Evolutionary conservation across 2,888 invertebrate species (phyloP).

Genomic region (Atethmia centrago): DNA sequence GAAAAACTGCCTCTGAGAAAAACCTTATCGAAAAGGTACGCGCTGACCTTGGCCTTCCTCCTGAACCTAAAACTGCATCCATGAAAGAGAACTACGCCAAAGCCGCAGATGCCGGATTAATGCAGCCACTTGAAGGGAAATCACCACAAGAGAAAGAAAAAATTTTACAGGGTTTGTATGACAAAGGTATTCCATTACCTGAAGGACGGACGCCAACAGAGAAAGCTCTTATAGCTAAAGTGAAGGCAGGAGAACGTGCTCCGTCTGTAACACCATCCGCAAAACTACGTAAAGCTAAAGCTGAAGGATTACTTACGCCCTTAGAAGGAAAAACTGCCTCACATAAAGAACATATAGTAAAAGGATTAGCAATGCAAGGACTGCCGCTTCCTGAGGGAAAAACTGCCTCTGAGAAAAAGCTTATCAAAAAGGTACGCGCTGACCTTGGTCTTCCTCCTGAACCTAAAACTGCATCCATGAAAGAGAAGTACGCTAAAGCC

Average conservation of each 20-base stretch:
- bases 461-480: too few species aligned
- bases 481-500: slow-evolving; percentile 5
- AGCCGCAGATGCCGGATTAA: slow-evolving; percentile 32
- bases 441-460: slow-evolving; percentile 34
- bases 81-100: slow-evolving; percentile 37
- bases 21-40: not conserved
- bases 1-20: not conserved
- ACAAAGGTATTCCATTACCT: slow-evolving; percentile 22
- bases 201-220: not conserved
- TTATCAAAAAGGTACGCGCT: not conserved
- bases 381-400: not conserved
- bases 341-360: too few species aligned
- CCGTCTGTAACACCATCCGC: not conserved
- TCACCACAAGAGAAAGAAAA: slow-evolving; percentile 31
- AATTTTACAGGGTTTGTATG: slow-evolving; percentile 23
- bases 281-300: not conserved
- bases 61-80: slow-evolving; percentile 34
- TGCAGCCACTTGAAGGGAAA: slow-evolving; percentile 23
- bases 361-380: too few species aligned
- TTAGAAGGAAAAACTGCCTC: not conserved
- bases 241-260: rapidly evolving
- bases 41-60: slow-evolving; percentile 36
- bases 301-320: not conserved
- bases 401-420: not conserved
- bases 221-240: not conserved